Base-by-base conservation (phyloP, 2,113 vertebrate species). In the Gymnarchus niloticus region DNA sequence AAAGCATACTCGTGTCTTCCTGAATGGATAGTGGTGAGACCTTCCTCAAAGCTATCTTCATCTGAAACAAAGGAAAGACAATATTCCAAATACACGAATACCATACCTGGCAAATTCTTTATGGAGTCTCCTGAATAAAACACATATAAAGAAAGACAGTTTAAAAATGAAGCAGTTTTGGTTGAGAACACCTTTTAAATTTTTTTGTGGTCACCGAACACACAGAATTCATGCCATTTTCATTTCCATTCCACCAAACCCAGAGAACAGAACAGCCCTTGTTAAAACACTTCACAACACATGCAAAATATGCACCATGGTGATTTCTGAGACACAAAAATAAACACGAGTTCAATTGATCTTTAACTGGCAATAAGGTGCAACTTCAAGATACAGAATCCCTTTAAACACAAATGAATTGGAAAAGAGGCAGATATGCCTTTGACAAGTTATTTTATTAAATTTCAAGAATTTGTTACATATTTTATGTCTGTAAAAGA, bases 1-100 rank as follows among this genome's bases (percentile, higher is more conserved):
- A 99, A 99, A 94, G 97, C 97, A 96, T 99, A 99, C 96, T 99
- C 98, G 23, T 99, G 97, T 93, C 97, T 95, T 96, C 98, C 98
- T 90, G 98, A 98, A 95, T 95, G 96, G 92, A 99, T 97, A 91
- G 95, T 97, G 94, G 97, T 96, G 94, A 98, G 96, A 87, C 96
- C 96, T 94, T 99, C 98, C 93, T 99, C 98, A 0, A 96, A 98
- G 93, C 96, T 98, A 91, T 99, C 98, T 90, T 99, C 97, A 85
- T 99, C 98, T 99, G 92, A 89, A 91, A 96, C 49, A 91, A 91
- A 94, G 92, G 89, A 92, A 90, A 92, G n/a, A 95, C 87, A 93
- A 93, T 91, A 91, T 94, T 95, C 94, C 94, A 95, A 93, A 95
- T 93, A 93, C 90, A 89, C 94, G 92, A 93, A 94, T 93, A 95